Conservation (phyloP, 2,797 vertebrate genomes). For the Poecilia wingei region DNA sequence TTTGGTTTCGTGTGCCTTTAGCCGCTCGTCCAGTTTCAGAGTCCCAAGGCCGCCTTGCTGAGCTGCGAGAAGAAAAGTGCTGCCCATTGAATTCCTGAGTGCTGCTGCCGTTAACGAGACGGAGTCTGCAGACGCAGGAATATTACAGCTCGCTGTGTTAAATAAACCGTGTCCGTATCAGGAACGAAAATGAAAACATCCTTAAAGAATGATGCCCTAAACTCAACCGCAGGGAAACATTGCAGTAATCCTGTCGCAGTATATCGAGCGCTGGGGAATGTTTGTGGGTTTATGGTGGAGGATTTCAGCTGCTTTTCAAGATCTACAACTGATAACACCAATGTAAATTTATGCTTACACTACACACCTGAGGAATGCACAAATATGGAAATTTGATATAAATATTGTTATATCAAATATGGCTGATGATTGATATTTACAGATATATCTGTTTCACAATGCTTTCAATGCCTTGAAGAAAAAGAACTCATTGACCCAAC, state of each 20-base stretch:
- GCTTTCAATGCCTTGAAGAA: too few relatives aligned
- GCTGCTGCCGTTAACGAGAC: background rate
- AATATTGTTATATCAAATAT: too few relatives aligned
- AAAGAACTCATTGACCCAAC: too few relatives aligned
- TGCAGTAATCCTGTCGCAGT: background rate
- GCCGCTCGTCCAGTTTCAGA: background rate
- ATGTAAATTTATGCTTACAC: background rate
- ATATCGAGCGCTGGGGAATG: background rate
- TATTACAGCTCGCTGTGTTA: conserved; percentile 1
- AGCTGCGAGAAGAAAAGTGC: background rate
- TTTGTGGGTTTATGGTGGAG: background rate
- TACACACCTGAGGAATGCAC: too few relatives aligned
- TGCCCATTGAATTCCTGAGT: background rate
- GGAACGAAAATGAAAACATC: background rate
- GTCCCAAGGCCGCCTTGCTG: background rate
- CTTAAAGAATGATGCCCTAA: background rate
- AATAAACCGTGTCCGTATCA: background rate
- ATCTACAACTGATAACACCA: background rate
- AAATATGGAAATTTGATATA: too few relatives aligned
- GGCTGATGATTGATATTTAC: too few relatives aligned
- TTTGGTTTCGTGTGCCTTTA: background rate
- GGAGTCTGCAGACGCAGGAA: background rate
- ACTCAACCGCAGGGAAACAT: background rate
- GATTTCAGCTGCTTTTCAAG: background rate
- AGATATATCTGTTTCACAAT: too few relatives aligned